Percentiles rank a stretch among this genome's conserved stretches.
phyloP scores from a whole-genome alignment of 2,888 invertebrate genomes.

The Apamea crenata region DNA sequence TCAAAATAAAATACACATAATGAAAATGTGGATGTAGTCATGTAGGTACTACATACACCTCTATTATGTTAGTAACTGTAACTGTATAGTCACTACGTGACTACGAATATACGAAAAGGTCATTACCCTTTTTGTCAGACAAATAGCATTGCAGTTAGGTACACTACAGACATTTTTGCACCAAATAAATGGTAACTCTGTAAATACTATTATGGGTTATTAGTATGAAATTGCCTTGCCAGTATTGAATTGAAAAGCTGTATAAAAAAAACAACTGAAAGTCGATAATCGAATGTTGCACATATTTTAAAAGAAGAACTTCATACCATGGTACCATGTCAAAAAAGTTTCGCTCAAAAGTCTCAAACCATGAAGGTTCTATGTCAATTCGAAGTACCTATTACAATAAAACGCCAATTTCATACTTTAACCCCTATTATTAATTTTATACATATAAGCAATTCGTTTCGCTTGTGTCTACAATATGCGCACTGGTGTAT shows the following conservation, averaged over 20 bases:
- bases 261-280: too few species aligned
- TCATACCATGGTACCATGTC: too few species aligned
- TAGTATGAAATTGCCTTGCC: too few species aligned
- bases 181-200: not conserved
- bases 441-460: not conserved
- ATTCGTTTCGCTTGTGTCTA: not conserved
- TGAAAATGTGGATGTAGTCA: not conserved
- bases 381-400: too few species aligned
- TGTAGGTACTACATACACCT: not conserved
- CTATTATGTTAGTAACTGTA: not conserved
- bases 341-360: too few species aligned
- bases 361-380: too few species aligned
- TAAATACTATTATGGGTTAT: not conserved
- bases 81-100: not conserved
- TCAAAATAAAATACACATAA: not conserved
- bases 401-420: too few species aligned
- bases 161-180: not conserved
- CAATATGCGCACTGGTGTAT: not conserved
- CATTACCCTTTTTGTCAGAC: constrained; percentile 14
- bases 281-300: too few species aligned
- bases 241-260: too few species aligned
- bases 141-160: not conserved
- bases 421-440: too few species aligned
- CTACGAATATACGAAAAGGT: constrained; percentile 6
- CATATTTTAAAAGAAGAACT: too few species aligned